Evolutionary conservation across 1,140 invertebrate genomes (phyloP).

Genomic region (Brachionus koreanus): DNA sequence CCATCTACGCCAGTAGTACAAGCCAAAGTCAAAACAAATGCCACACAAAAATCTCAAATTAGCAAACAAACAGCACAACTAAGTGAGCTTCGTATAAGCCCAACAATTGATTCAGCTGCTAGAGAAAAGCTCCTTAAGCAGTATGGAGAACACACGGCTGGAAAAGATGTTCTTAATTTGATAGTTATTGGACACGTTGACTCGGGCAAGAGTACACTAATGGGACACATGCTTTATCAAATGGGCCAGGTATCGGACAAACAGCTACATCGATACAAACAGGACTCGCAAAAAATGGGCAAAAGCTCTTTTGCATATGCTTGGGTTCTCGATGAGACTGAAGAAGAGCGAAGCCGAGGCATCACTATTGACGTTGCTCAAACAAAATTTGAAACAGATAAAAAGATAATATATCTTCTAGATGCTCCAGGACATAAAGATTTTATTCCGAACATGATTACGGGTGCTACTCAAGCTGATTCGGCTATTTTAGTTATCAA

Average conservation of each 20-base stretch:
- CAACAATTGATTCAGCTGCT: not conserved
- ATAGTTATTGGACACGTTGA: conserved; percentile 70
- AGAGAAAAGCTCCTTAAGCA: conserved; percentile 36
- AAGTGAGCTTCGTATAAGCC: not conserved
- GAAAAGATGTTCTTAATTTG: conserved; percentile 82
- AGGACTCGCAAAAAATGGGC: conserved; percentile 92
- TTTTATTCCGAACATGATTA: conserved; percentile 99
- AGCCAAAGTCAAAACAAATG: not conserved
- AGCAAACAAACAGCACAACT: not conserved
- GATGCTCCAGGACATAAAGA: conserved; percentile 95
- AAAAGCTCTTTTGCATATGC: conserved; percentile 98
- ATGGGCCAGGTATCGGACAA: conserved; percentile 83
- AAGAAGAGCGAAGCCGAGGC: conserved; percentile 83
- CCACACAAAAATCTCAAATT: not conserved
- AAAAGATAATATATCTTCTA: conserved; percentile 66
- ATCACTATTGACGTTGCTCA: conserved; percentile 97
- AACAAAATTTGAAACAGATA: conserved; percentile 84
- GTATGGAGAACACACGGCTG: conserved; percentile 52
- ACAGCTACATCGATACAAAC: conserved; percentile 92
- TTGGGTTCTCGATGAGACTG: conserved; percentile 98
- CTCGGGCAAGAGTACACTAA: conserved; percentile 83
- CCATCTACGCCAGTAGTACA: not conserved
- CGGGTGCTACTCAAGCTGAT: conserved; percentile 87
- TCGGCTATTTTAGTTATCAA: conserved; percentile 92
- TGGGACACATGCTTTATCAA: conserved; percentile 84